Evolutionary conservation across 2,113 vertebrate species (phyloP), one percentile per base, ranked within the genome.

Genomic region (Orthonyx spaldingii): DNA sequence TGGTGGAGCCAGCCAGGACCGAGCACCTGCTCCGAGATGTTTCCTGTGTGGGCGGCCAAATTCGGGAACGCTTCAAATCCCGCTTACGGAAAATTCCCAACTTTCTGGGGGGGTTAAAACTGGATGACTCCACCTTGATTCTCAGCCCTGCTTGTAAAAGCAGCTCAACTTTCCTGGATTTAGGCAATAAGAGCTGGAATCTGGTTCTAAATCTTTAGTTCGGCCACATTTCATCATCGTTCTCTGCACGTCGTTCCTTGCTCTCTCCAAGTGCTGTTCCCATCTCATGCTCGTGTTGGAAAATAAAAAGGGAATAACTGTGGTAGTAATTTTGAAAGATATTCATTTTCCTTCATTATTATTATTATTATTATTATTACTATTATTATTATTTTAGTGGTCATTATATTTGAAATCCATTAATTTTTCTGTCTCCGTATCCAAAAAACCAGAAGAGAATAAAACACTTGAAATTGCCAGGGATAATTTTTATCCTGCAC

Each of bases 11-110:
- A 94, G 97, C 95, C 94, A 7, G 86, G 27, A 4, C 23, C 83
- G 84, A 96, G 97, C 98, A 98, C 97, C 98, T 98, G 98, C 97
- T 97, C 88, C 82, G 47, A 96, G 95, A 65, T 61, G 39, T 97
- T 97, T 97, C 97, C 96, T 97, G 97, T 21, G 97, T 94, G 96
- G 97, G 97, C 46, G 70, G 94, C 64, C 85, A 26, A 95, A 87
- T 88, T 96, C 60, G 50, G 91, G 97, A 83, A 63, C 55, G 28
- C 64, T 89, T 92, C 86, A 86, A 94, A 79, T 65, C 89, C 12
- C 50, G 46, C 14, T 90, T 87, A 87, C 5, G 7, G 96, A 84
- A 97, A 97, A 85, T 94, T 91, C 50, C 95, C 95, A 60, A 75
- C 46, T 59, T 94, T 39, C 7, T 0, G 71, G 6, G 1, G 8